Evolutionary conservation across 2,797 vertebrate genomes (phyloP).

Genomic region (Karalla daura): DNA sequence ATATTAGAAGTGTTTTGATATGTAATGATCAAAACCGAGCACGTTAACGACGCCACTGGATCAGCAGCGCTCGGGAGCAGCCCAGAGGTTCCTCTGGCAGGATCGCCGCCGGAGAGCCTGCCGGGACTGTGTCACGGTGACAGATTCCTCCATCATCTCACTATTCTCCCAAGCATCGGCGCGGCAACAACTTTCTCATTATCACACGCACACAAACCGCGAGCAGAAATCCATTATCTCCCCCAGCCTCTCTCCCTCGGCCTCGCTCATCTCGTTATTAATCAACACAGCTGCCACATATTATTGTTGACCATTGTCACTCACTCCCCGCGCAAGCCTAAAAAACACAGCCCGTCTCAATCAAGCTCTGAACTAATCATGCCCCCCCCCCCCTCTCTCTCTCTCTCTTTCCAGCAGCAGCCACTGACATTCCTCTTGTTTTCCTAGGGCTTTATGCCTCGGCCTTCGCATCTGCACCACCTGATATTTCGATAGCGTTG

Average conservation of each 20-base stretch:
- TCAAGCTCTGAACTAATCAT: neutral
- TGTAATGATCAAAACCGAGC: conserved; percentile 25
- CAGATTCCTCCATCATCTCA: conserved; percentile 34
- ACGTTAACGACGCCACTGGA: conserved; percentile 6
- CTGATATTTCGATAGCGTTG: conserved; percentile 73
- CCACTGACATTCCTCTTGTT: conserved; percentile 18
- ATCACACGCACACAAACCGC: conserved; percentile 24
- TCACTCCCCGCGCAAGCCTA: conserved; percentile 84
- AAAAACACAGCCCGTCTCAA: conserved; percentile 21
- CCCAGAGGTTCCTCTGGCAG: conserved; percentile 3
- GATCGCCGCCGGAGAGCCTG: conserved; percentile 12
- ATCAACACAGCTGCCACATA: conserved; percentile 51
- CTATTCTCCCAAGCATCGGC: conserved; percentile 36
- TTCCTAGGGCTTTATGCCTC: conserved; percentile 40
- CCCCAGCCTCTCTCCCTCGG: conserved; percentile 41
- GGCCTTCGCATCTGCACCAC: conserved; percentile 58
- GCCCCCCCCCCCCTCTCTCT: neutral
- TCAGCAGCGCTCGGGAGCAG: conserved; percentile 21
- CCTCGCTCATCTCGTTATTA: conserved; percentile 61
- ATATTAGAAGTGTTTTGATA: neutral
- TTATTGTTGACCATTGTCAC: conserved; percentile 44
- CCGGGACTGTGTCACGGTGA: conserved; percentile 6
- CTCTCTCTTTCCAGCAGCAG: conserved; percentile 2
- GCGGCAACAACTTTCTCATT: conserved; percentile 44
- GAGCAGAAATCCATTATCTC: conserved; percentile 51